Evolutionary conservation across 2,797 vertebrate species (phyloP), one percentile per base, ranked within the genome.

Genomic region (Hydrolagus colliei): DNA sequence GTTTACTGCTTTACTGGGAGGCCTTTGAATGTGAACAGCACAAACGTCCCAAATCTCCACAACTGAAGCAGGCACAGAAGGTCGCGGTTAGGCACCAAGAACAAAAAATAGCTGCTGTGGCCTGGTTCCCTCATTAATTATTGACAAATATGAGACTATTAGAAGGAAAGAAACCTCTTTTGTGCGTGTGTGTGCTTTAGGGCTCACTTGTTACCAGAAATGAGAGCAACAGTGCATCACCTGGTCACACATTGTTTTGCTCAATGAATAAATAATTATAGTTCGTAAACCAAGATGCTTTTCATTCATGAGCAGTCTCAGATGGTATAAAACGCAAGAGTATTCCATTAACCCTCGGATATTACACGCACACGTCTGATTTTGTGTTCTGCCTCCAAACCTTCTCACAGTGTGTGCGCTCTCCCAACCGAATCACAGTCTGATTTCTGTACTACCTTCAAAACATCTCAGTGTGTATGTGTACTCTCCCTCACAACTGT

Each of bases 1-100:
- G 74, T 86, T 68, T 22, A 9, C 32, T 52, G 12, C 62, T 80
- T 84, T 84, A 18, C 32, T n/a, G 32, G 32, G 79, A 71, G 65
- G 65, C 79, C n/a, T 20, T 71, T 4, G 79, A 84, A 41, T 63
- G 78, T 63, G 78, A 80, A 80, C 35, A 32, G 22, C 78, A 80
- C 61, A 22, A 80, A 80, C 32, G 12, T 80, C 22, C 27, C 62
- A 82, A 82, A 67, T 7, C 63, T 20, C 63, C 78, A 32, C 32
- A 63, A 35, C 22, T 82, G 78, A 32, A 82, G 14, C 62, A 67
- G 75, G 35, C 8, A 20, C 12, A 20, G 52, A n/a, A 61, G 79
- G 78, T 65, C 62, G 78, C 27, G 11, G n/a, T 1, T 67, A 7
- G 27, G 2, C 41, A 61, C 18, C 41, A 59, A 76, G 74, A 76